Evolutionary conservation across 2,888 invertebrate genomes (phyloP).

Genomic region (Aromia moschata): DNA sequence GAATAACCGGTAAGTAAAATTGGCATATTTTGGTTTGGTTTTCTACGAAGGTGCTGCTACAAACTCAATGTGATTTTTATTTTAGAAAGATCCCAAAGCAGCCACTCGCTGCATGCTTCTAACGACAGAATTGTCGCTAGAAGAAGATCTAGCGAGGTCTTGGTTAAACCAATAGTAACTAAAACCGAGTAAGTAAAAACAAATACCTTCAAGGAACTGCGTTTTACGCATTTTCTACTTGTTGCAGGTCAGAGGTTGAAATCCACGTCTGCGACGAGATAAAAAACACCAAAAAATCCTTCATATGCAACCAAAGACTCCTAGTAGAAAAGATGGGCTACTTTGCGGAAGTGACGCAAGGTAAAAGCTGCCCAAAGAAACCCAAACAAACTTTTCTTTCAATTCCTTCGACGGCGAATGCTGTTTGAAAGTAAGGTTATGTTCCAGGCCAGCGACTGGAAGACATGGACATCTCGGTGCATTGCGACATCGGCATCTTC

Average conservation of each 20-base stretch:
- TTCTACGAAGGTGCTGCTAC: neutral
- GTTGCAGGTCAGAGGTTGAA: conserved; percentile 75
- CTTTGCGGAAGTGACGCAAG: conserved; percentile 88
- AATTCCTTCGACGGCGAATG: too few species aligned
- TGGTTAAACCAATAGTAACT: conserved; percentile 55
- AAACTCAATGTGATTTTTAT: neutral
- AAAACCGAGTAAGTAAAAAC: conserved; percentile 67
- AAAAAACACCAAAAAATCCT: conserved; percentile 88
- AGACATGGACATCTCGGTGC: conserved; percentile 88
- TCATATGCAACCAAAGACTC: conserved; percentile 86
- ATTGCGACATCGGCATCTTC: conserved; percentile 95
- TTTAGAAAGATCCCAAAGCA: conserved; percentile 13
- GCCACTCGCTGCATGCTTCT: neutral
- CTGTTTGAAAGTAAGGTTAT: too few species aligned
- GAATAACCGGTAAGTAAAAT: conserved; percentile 18
- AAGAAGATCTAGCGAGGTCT: conserved; percentile 49
- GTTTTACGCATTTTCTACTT: too few species aligned
- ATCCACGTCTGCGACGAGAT: conserved; percentile 97
- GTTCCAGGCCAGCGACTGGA: conserved; percentile 52
- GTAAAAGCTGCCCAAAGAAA: too few species aligned
- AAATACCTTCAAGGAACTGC: too few species aligned
- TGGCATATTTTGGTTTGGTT: too few species aligned
- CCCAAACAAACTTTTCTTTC: too few species aligned
- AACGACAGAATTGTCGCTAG: conserved; percentile 37
- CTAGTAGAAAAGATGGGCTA: conserved; percentile 94